phyloP scores from a whole-genome alignment of 2,797 vertebrate species.

The Etheostoma nigrum region DNA sequence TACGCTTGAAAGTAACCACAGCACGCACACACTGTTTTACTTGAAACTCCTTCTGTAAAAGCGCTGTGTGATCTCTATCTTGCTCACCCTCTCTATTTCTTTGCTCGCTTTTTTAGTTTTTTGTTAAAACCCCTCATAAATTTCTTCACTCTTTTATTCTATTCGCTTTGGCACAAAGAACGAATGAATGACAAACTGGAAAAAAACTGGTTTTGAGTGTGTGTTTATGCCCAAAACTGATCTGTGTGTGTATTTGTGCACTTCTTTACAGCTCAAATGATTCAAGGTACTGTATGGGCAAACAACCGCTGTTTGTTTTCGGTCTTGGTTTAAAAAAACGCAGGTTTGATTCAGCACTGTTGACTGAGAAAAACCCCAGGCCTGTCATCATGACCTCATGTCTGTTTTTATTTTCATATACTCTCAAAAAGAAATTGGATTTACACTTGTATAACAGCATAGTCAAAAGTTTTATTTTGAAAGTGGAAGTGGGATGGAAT shows the following conservation, averaged over 20 bases:
- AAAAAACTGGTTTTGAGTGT: constrained; percentile 11
- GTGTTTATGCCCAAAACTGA: constrained; percentile 4
- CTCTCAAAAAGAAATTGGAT: constrained; percentile 14
- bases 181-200: constrained; percentile 9
- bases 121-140: constrained; percentile 15
- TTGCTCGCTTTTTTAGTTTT: constrained; percentile 21
- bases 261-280: neutral
- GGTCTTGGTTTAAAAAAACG: constrained; percentile 35
- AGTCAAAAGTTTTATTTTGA: constrained; percentile 37
- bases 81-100: constrained; percentile 11
- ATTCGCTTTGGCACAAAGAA: constrained; percentile 41
- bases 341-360: constrained; percentile 22
- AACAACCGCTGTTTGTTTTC: constrained; percentile 35
- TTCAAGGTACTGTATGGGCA: neutral
- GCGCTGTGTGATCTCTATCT: constrained; percentile 37
- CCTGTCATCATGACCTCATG: constrained; percentile 36
- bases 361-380: constrained; percentile 28
- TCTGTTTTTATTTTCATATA: constrained; percentile 34
- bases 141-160: constrained; percentile 17
- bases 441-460: constrained; percentile 5
- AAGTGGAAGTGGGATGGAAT: constrained; percentile 35
- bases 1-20: constrained; percentile 54
- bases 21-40: constrained; percentile 23
- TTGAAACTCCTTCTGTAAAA: constrained; percentile 41
- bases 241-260: neutral